Percentiles rank a stretch among this genome's conserved stretches.
phyloP scores from a whole-genome alignment of 2,113 vertebrate genomes.

The Corythornis madagascariensis region DNA sequence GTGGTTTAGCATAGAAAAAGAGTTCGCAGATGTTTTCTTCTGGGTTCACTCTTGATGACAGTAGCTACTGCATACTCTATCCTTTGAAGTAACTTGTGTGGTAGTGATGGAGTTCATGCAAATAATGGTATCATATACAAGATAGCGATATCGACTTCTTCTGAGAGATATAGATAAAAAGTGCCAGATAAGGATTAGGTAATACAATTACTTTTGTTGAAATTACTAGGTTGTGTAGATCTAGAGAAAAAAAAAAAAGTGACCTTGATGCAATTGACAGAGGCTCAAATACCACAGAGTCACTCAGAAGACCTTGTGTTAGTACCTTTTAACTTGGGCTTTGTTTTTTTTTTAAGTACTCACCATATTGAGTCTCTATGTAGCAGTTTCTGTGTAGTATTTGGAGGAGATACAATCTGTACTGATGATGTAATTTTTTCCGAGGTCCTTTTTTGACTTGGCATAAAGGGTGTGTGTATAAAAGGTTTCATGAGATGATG shows the following conservation, averaged over 20 bases:
- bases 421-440: neutral
- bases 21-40: neutral
- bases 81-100: neutral
- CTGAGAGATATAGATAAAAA: neutral
- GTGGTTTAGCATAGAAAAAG: neutral
- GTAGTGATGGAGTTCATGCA: neutral
- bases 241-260: accelerated
- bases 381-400: neutral
- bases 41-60: neutral
- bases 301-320: neutral
- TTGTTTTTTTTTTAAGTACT: neutral
- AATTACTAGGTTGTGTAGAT: neutral
- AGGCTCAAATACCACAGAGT: neutral
- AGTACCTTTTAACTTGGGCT: neutral
- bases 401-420: neutral
- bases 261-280: neutral
- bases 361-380: neutral
- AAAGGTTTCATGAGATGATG: neutral
- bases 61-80: neutral
- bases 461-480: neutral
- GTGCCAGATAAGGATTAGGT: neutral
- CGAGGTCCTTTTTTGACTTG: neutral
- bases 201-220: neutral
- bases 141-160: neutral
- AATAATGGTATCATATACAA: neutral